Evolutionary conservation across 1,140 invertebrate genomes (phyloP).

Genomic region (Coptotermes formosanus): DNA sequence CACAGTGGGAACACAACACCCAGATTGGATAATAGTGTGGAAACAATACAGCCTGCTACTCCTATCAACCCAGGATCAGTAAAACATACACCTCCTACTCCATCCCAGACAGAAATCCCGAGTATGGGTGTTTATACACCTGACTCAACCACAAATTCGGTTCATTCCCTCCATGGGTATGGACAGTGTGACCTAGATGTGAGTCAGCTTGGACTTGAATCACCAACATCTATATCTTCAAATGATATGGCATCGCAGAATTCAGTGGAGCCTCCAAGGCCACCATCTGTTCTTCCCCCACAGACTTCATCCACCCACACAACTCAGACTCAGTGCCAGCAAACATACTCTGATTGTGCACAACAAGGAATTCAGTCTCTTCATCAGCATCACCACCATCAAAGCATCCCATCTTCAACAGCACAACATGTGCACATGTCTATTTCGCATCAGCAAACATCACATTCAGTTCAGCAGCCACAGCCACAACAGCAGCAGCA

Average conservation of each 20-base stretch:
- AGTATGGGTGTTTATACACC: slow-evolving; percentile 82
- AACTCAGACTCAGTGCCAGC: slow-evolving; percentile 31
- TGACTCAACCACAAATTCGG: slow-evolving; percentile 80
- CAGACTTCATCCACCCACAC: slow-evolving; percentile 36
- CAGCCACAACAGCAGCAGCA: slow-evolving; percentile 44
- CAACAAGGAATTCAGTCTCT: slow-evolving; percentile 42
- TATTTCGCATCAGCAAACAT: slow-evolving; percentile 43
- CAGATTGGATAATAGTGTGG: slow-evolving; percentile 37
- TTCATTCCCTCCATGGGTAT: slow-evolving; percentile 74
- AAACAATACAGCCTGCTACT: slow-evolving; percentile 39
- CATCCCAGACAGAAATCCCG: slow-evolving; percentile 61
- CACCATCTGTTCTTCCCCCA: slow-evolving; percentile 44
- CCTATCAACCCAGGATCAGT: slow-evolving; percentile 47
- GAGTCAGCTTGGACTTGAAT: slow-evolving; percentile 78
- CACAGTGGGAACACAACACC: slow-evolving; percentile 37
- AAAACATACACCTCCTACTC: slow-evolving; percentile 56
- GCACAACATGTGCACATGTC: slow-evolving; percentile 55
- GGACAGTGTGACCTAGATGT: slow-evolving; percentile 79
- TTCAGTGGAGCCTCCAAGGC: slow-evolving; percentile 63
- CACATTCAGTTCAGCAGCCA: slow-evolving; percentile 41
- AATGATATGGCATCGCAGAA: slow-evolving; percentile 75
- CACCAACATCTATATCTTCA: slow-evolving; percentile 81
- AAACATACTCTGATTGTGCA: slow-evolving; percentile 41
- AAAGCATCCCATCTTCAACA: slow-evolving; percentile 51
- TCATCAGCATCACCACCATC: slow-evolving; percentile 46